Conservation (phyloP, 35 echinoderm and acorn worm genomes). For the Lytechinus pictus region DNA sequence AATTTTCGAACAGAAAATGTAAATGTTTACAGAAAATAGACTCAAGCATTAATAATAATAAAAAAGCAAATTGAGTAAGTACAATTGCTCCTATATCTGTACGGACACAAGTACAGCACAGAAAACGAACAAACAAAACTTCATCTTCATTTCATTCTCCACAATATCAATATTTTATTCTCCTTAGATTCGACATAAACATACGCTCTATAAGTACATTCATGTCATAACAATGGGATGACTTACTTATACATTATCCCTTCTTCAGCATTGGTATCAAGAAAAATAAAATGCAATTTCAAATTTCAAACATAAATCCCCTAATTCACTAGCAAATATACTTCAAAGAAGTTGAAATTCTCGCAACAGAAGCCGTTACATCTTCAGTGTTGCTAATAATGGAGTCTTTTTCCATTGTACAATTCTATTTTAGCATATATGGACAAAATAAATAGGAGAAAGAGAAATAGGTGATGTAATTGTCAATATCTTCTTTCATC, state of each 20-base stretch:
- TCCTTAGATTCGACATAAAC: background rate
- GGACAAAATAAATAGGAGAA: background rate
- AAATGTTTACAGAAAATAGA: too few relatives aligned
- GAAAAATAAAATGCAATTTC: constrained; percentile 14
- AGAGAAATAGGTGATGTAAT: too few relatives aligned
- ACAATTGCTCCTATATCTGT: too few relatives aligned
- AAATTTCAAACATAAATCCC: background rate
- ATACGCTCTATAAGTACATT: constrained; percentile 2
- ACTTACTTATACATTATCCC: background rate
- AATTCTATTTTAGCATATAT: background rate
- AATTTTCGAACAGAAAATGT: too few relatives aligned
- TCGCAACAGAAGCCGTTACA: background rate
- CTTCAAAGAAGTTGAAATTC: background rate
- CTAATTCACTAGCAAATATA: background rate
- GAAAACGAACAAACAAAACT: background rate
- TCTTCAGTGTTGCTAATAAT: background rate
- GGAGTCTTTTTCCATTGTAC: background rate
- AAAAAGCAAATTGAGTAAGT: too few relatives aligned
- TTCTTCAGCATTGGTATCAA: constrained; percentile 1
- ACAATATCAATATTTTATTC: background rate
- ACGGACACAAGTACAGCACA: background rate
- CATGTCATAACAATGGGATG: background rate
- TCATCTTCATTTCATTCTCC: background rate
- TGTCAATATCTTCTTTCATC: too few relatives aligned
- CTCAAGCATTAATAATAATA: too few relatives aligned